Base-by-base conservation (phyloP, 2,113 vertebrate species). In the Arenaria interpres region DNA sequence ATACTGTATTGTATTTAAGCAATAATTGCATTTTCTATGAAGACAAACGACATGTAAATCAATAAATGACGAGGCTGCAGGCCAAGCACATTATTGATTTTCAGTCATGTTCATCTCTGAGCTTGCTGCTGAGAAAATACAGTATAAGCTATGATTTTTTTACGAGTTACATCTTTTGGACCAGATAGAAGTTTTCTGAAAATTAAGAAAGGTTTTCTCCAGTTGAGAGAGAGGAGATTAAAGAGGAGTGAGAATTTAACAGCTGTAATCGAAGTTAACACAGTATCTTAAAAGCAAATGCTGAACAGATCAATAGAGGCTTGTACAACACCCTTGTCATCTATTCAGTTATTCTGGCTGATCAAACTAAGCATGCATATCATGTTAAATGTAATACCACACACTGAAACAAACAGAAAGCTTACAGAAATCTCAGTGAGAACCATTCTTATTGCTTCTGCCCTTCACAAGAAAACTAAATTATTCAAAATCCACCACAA, bases 1-100 rank as follows among this genome's bases (percentile, higher is more conserved):
- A 97, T 91, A 96, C 89, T 94, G 93, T 95, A 97, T 97, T 98
- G 95, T 98, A 93, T 97, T 98, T 97, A 98, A 98, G 96, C 95
- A 97, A 96, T 98, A 97, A 98, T 95, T 97, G 91, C 96, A 96
- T 96, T 97, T 97, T 96, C 95, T 94, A 71, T 91, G 82, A 93
- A 97, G 93, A 96, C 85, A 97, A 98, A 98, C 7, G 81, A 97
- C 93, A 96, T 93, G 92, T 96, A 97, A 97, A 98, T 98, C 98
- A 92, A 98, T 98, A 97, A 72, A 48, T 77, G 90, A 96, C 32
- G 11, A 97, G 86, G 94, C 89, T 97, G 94, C 90, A 95, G 89
- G 95, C 93, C 60, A 76, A 94, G 90, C 51, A 75, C 17, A 8
- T 30, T 85, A 98, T 97, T 89, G 97, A 98, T 97, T 98, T 98